Base-by-base conservation (phyloP, 2,888 invertebrate species). In the Anagyrus pseudococci region DNA sequence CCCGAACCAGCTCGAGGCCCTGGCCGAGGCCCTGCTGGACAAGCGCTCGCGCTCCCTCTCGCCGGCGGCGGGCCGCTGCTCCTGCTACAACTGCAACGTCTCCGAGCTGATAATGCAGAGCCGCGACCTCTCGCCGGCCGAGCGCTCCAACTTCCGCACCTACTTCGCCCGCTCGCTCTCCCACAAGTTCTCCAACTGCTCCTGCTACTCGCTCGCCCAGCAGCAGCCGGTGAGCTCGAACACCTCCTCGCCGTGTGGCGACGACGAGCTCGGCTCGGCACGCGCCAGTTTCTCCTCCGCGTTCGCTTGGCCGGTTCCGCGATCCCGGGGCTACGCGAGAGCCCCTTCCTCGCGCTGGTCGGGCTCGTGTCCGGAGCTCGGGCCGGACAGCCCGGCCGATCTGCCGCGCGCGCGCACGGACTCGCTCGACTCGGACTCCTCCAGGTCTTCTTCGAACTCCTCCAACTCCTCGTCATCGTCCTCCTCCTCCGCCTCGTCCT, bases 71-170 rank as follows among this genome's bases (percentile, higher is more conserved):
- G 25, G 15, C 29, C 1, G 22, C 22, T 77, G 77, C 67, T 67
- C 71, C 43, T 77, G 77, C 64, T 78, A 78, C 69, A 77, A 78
- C 61, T 78, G 77, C 70, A 77, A 76, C 67, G 75, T 78, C 1
- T 75, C 75, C 10, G 73, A 75, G 64, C 68, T 78, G 66, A 78
- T 78, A n/a, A 49, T 72, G 22, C 72, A 72, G 46, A 77, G 77
- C 59, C 66, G 70, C 26, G 72, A 76, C 40, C 69, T 78, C 15
- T 73, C 76, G 10, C 72, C 74, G 0, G 62, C 72, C n/a, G 77
- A 78, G 64, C 74, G 74, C 25, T 72, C 71, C 4, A 76, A 78
- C 46, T 76, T 78, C 22, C 70, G 72, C 40, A 71, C 69, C 0
- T 77, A 77, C 62, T 76, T 77, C 61, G 69, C 71, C 7, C 70